Conservation (phyloP, 2,888 invertebrate genomes). For the Nesidiocoris tenuis region DNA sequence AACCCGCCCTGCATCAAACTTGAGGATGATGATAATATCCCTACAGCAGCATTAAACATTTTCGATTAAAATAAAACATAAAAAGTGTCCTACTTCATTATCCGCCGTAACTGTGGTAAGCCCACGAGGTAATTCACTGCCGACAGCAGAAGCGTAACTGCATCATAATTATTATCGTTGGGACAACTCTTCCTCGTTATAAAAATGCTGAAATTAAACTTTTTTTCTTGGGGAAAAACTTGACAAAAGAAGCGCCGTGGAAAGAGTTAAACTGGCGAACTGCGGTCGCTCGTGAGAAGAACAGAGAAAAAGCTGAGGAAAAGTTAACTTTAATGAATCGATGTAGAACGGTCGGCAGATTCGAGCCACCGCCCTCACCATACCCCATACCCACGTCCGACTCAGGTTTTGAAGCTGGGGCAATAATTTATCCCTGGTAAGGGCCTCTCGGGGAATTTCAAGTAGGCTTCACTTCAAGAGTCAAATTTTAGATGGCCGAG, state of each 20-base stretch:
- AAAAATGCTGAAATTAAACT: not conserved
- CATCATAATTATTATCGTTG: not conserved
- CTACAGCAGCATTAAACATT: too few species aligned
- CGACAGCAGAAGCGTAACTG: not conserved
- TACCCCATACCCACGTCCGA: too few species aligned
- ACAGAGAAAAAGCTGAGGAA: not conserved
- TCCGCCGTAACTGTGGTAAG: not conserved
- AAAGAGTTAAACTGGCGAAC: not conserved
- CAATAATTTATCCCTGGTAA: not conserved
- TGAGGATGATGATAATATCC: too few species aligned
- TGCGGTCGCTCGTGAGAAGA: not conserved
- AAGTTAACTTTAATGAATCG: not conserved
- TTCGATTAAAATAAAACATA: too few species aligned
- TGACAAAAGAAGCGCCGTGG: not conserved
- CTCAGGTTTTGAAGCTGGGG: not conserved
- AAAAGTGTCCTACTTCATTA: too few species aligned
- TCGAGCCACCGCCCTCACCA: not conserved
- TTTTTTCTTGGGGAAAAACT: not conserved
- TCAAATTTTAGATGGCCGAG: too few species aligned
- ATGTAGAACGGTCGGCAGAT: not conserved
- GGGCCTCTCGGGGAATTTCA: not conserved
- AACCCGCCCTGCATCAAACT: too few species aligned
- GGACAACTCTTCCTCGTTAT: not conserved
- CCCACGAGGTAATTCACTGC: not conserved
- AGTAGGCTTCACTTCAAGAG: too few species aligned